Base-by-base conservation (phyloP, 2,888 invertebrate species). In the Drosophila nr. fundita region DNA sequence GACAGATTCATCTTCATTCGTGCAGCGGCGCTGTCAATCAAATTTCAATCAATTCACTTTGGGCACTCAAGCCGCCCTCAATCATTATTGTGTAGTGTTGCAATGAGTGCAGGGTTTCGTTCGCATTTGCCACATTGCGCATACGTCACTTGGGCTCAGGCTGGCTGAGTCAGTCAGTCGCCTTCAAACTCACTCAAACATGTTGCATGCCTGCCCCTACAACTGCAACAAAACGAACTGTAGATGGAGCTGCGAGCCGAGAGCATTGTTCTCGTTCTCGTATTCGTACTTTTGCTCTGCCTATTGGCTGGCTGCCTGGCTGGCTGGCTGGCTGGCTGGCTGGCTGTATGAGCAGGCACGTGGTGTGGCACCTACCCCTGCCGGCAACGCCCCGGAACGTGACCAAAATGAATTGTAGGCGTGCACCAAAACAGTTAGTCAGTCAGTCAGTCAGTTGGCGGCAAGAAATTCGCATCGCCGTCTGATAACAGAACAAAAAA, bases 351-450 rank as follows among this genome's bases (percentile, higher is more conserved):
- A 60, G 45, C 11, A 27, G 60, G 52, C 49, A 68, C 55, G 32
- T 61, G 57, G 52, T 40, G 71, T 36, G 73, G 80, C 85, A 78
- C 79, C 84, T 84, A 80, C 80, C 87, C 77, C 82, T 59, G 57
- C 59, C 70, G 83, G 91, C 77, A 90, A 91, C 92, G 92, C 92
- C 92, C 91, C 78, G 78, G 87, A 87, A 92, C 92, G 92, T 92
- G 92, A 91, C 92, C 91, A 82, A 90, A 84, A 73, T 75, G 83
- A 80, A 83, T 87, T 80, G 91, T 87, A 89, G 92, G 92, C 91
- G 92, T 83, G 70, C 78, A 79, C 90, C 76, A 76, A 57, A 54
- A 2, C 18, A 21, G 11, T 27, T 27, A 18, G 11, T 54, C 38
- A 18, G 8, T 36, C 36, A 36, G 18, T 36, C 45, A 45, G 13